phyloP scores from a whole-genome alignment of 1,140 invertebrate species.

The Brachionus koreanus region DNA sequence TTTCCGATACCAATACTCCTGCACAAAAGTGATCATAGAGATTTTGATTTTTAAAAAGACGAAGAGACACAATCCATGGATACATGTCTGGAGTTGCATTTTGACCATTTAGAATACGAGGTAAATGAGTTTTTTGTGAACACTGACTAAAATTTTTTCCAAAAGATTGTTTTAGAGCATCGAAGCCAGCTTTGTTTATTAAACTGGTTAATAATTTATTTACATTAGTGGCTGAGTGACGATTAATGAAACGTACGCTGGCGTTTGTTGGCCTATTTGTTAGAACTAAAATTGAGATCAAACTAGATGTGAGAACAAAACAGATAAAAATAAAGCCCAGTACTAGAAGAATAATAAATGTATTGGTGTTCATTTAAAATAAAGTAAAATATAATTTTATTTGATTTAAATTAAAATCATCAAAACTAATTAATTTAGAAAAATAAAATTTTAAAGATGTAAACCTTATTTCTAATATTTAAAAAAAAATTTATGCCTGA shows the following conservation, averaged over 20 bases:
- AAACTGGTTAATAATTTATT: background rate
- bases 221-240: background rate
- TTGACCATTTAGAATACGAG: constrained; percentile 14
- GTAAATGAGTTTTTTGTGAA: background rate
- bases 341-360: background rate
- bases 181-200: background rate
- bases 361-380: background rate
- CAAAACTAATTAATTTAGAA: background rate
- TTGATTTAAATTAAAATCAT: no score
- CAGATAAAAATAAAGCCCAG: constrained; percentile 10
- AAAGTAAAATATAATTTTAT: no score
- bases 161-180: background rate
- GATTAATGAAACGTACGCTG: background rate
- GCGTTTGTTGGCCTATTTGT: background rate
- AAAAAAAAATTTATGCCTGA: background rate
- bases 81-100: background rate
- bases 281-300: background rate
- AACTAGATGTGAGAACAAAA: background rate
- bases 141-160: background rate
- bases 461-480: background rate
- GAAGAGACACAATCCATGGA: constrained; percentile 39
- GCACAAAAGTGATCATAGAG: constrained; percentile 44
- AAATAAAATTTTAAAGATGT: background rate
- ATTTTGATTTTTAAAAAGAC: constrained; percentile 15
- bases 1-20: background rate